Evolutionary conservation across 2,888 invertebrate species (phyloP).

Genomic region (Gastrophysa polygoni): DNA sequence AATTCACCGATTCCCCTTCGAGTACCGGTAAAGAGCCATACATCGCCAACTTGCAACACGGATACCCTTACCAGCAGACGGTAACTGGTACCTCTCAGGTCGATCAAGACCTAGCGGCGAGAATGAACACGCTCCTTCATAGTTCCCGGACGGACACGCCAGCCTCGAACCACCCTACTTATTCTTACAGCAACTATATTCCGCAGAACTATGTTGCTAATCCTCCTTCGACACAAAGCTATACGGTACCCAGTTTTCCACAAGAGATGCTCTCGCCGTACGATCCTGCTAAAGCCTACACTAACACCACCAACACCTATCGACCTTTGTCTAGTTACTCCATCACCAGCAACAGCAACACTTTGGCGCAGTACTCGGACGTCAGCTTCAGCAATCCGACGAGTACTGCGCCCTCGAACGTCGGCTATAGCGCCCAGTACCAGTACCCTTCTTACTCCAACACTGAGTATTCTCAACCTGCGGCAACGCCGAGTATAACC

Average conservation of each 20-base stretch:
- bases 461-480: neutral
- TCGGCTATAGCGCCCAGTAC: slow-evolving; percentile 5
- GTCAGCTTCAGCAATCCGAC: slow-evolving; percentile 13
- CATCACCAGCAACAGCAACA: slow-evolving; percentile 21
- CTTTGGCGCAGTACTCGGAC: slow-evolving; percentile 35
- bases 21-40: slow-evolving; percentile 43
- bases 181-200: slow-evolving; percentile 37
- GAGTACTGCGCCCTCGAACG: neutral
- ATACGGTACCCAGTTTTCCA: neutral
- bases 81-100: neutral
- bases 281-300: slow-evolving; percentile 40
- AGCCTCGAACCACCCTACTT: slow-evolving; percentile 20
- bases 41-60: slow-evolving; percentile 16
- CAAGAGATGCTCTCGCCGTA: slow-evolving; percentile 18
- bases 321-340: slow-evolving; percentile 40
- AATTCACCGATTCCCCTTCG: slow-evolving; percentile 55
- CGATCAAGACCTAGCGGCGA: slow-evolving; percentile 28
- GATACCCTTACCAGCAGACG: slow-evolving; percentile 24
- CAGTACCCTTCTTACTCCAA: slow-evolving; percentile 19
- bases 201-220: slow-evolving; percentile 39
- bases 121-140: slow-evolving; percentile 28
- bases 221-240: slow-evolving; percentile 11
- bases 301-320: slow-evolving; percentile 44
- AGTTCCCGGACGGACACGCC: slow-evolving; percentile 19
- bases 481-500: neutral